Percentiles rank a stretch among this genome's conserved stretches.
Evolutionary conservation across 2,888 invertebrate species (phyloP).

Genomic region (Drosophila anomelani): DNA sequence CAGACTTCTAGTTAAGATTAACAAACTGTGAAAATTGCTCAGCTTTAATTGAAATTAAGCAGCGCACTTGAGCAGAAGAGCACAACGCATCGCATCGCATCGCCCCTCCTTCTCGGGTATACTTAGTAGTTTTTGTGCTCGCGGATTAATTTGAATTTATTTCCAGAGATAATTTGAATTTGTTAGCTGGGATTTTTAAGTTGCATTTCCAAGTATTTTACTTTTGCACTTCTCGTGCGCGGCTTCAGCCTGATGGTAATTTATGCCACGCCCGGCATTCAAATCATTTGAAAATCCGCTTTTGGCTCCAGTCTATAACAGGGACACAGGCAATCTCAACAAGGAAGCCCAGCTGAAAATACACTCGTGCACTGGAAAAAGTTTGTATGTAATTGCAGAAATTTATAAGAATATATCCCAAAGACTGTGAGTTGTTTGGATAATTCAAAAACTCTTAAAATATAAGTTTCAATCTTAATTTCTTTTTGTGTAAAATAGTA

Average conservation of each 20-base stretch:
- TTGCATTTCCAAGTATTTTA: conserved; percentile 47
- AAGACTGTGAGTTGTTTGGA: too few species aligned
- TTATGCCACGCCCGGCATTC: conserved; percentile 35
- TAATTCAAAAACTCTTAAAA: too few species aligned
- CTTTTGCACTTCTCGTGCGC: conserved; percentile 18
- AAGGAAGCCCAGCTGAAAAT: conserved; percentile 13
- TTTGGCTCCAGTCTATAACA: conserved; percentile 37
- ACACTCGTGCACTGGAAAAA: not conserved
- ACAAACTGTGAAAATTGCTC: conserved; percentile 61
- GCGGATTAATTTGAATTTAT: conserved; percentile 57
- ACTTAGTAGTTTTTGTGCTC: conserved; percentile 47
- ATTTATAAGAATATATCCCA: too few species aligned
- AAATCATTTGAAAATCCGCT: conserved; percentile 54
- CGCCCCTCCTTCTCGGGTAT: not conserved
- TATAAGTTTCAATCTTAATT: not conserved
- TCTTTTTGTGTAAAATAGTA: conserved; percentile 14
- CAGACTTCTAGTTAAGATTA: conserved; percentile 57
- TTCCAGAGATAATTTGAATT: conserved; percentile 47
- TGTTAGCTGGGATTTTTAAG: conserved; percentile 51
- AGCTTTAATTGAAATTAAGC: conserved; percentile 62
- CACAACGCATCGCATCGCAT: not conserved
- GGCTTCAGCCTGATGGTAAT: conserved; percentile 22
- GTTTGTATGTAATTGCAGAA: not conserved
- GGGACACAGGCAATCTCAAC: conserved; percentile 34
- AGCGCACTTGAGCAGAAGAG: conserved; percentile 41